Conservation (phyloP, 2,888 invertebrate genomes). For the Lucinisca nassula region DNA sequence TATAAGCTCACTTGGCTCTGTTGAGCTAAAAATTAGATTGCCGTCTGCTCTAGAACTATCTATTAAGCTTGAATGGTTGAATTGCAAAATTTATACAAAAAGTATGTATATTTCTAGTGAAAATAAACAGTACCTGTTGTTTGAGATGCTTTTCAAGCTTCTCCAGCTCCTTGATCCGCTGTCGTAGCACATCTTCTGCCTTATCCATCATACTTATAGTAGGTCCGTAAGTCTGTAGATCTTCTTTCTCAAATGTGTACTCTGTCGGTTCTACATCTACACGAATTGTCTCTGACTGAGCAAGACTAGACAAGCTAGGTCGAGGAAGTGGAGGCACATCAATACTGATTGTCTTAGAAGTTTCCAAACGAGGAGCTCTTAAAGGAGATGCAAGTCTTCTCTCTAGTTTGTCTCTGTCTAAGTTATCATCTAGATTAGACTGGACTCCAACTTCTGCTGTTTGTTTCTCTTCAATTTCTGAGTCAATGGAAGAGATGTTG, state of each 20-base stretch:
- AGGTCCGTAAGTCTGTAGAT: conserved; percentile 3
- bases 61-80: too few species aligned
- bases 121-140: conserved; percentile 77
- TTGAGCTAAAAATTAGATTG: too few species aligned
- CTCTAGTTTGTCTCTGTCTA: neutral
- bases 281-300: conserved; percentile 56
- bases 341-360: conserved; percentile 69
- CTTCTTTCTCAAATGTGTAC: conserved; percentile 42
- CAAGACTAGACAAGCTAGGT: conserved; percentile 27
- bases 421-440: conserved; percentile 34
- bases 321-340: conserved; percentile 59
- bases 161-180: conserved; percentile 84
- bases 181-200: conserved; percentile 83
- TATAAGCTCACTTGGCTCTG: too few species aligned
- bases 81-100: too few species aligned
- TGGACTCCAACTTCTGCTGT: conserved; percentile 37
- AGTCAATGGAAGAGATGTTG: conserved; percentile 2
- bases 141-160: conserved; percentile 83
- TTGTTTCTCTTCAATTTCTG: conserved; percentile 9
- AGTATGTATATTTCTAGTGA: too few species aligned
- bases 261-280: conserved; percentile 46
- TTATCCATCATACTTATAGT: conserved; percentile 78
- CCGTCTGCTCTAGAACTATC: too few species aligned
- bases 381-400: conserved; percentile 23
- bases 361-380: conserved; percentile 53